Conservation (phyloP, 53 echinoderm and acorn worm genomes). For the Luidia sarsii region DNA sequence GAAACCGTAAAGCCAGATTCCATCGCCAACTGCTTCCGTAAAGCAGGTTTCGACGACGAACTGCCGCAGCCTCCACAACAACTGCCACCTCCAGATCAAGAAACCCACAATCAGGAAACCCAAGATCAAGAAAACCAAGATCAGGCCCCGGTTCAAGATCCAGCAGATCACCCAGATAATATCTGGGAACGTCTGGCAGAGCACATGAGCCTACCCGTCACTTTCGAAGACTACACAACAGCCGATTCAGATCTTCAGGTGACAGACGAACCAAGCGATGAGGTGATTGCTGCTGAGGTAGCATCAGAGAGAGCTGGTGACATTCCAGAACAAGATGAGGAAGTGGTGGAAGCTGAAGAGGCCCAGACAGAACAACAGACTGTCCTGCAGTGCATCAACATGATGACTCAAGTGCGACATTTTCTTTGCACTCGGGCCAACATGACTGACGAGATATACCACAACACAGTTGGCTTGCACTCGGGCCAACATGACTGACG, state of each 20-base stretch:
- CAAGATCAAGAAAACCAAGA: too few species aligned
- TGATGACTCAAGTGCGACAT: too few species aligned
- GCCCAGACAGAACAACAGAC: too few species aligned
- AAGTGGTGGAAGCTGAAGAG: too few species aligned
- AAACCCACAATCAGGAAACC: too few species aligned
- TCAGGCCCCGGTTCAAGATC: not conserved
- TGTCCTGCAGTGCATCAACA: too few species aligned
- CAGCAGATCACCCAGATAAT: too few species aligned
- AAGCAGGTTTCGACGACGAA: not conserved
- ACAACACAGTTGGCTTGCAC: not conserved
- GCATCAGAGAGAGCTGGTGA: not conserved
- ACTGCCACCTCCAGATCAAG: too few species aligned
- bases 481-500: not conserved
- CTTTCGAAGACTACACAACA: not conserved
- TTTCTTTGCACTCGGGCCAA: conserved; percentile 2
- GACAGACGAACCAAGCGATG: conserved; percentile 1
- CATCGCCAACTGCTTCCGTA: not conserved
- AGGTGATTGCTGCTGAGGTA: not conserved
- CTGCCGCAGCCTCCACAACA: not conserved
- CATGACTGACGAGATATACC: not conserved
- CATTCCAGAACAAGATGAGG: too few species aligned
- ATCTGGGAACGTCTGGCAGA: not conserved
- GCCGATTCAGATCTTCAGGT: not conserved
- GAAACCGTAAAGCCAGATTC: not conserved
- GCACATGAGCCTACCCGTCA: not conserved